Conservation (phyloP, 2,888 invertebrate genomes). For the Ceramica pisi region DNA sequence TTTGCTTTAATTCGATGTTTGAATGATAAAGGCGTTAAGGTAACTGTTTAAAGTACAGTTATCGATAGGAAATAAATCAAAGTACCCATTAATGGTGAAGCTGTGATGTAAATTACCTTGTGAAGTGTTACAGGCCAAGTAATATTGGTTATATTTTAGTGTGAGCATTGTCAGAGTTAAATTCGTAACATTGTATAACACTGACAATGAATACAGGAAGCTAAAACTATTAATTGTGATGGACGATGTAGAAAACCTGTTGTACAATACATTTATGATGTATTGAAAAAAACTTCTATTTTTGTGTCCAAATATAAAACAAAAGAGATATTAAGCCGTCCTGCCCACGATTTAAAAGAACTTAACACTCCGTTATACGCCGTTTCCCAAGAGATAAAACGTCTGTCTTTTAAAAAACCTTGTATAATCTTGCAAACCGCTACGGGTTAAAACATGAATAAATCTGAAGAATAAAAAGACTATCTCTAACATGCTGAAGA, state of each 20-base stretch:
- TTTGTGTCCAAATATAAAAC: conserved; percentile 12
- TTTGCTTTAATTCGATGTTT: conserved; percentile 35
- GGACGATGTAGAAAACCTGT: conserved; percentile 14
- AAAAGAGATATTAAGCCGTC: neutral
- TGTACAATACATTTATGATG: conserved; percentile 21
- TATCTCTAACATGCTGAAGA: neutral
- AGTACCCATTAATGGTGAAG: conserved; percentile 15
- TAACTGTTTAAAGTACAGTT: conserved; percentile 55
- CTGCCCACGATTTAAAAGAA: conserved; percentile 8
- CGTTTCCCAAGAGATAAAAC: neutral
- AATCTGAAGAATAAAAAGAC: neutral
- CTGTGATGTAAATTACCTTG: neutral
- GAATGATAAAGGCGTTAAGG: conserved; percentile 24
- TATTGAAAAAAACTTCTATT: conserved; percentile 16
- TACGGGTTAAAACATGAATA: neutral
- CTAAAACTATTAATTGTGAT: conserved; percentile 20
- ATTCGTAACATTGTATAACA: conserved; percentile 38
- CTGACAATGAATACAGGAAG: conserved; percentile 46
- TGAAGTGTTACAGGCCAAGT: neutral
- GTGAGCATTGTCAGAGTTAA: conserved; percentile 40
- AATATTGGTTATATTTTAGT: conserved; percentile 18
- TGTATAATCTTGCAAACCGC: neutral
- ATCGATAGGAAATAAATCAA: conserved; percentile 39
- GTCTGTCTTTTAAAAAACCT: conserved; percentile 6
- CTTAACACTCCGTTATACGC: neutral